These are phyloP conservation scores for Vombatus ursinus DNA, from an alignment of 2,113 vertebrate genomes.

Conservation along the genomic window DNA sequence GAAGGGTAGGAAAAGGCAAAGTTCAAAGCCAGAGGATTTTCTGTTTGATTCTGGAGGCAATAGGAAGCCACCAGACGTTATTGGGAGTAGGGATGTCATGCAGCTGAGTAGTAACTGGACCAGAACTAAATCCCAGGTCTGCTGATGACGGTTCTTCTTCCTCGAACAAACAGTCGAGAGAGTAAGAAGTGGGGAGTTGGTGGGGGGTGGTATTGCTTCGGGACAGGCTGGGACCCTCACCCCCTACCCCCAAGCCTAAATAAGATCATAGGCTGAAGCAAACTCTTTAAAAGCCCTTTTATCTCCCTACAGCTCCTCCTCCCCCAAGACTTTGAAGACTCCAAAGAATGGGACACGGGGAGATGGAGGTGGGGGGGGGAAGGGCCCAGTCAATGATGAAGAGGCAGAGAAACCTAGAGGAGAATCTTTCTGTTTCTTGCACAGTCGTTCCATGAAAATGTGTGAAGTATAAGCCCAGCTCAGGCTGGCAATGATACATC, in stretches of 20 bases:
- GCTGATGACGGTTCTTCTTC: neutral
- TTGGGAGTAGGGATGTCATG: neutral
- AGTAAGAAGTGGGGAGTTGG: neutral
- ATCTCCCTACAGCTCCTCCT: neutral
- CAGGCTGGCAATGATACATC: slow-evolving; percentile 52
- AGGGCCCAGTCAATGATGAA: slow-evolving; percentile 38
- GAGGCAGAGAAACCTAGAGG: slow-evolving; percentile 39
- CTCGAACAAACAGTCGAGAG: slow-evolving; percentile 5
- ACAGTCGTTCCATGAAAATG: slow-evolving; percentile 63
- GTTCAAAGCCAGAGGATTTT: neutral
- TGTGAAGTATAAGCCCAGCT: slow-evolving; percentile 62
- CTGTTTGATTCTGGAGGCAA: neutral
- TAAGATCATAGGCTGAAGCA: neutral
- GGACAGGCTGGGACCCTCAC: neutral
- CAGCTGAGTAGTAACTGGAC: neutral
- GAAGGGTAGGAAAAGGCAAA: neutral
- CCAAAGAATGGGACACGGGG: slow-evolving; percentile 36
- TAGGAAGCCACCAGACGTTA: neutral
- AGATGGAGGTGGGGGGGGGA: neutral
- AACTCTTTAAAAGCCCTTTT: neutral
- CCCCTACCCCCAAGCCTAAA: neutral
- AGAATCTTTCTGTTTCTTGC: slow-evolving; percentile 54
- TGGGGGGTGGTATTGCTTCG: neutral
- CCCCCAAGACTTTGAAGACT: slow-evolving; percentile 7
- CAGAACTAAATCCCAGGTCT: neutral